A percentile compares a stretch with the other conserved stretches of the same genome.
Conservation (phyloP, 2,888 invertebrate genomes). For the Lasius fuliginosus region DNA sequence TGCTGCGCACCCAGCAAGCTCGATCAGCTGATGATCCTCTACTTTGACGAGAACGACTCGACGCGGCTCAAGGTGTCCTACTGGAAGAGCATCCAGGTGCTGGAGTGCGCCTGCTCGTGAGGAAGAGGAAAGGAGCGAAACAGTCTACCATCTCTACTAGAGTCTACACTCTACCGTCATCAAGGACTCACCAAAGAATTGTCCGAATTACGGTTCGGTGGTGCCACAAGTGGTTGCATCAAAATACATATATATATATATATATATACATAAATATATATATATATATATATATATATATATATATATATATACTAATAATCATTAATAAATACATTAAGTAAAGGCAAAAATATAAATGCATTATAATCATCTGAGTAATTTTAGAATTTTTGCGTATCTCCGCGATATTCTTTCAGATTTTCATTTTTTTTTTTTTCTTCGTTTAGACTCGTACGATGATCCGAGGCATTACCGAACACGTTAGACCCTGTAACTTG, state of each 20-base stretch:
- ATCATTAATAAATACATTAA: neutral
- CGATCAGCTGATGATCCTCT: slow-evolving; percentile 89
- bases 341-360: slow-evolving; percentile 9
- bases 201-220: slow-evolving; percentile 71
- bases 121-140: slow-evolving; percentile 4
- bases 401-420: slow-evolving; percentile 3
- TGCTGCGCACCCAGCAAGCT: slow-evolving; percentile 91
- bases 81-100: slow-evolving; percentile 91
- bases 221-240: slow-evolving; percentile 36
- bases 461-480: slow-evolving; percentile 64
- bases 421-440: slow-evolving; percentile 6
- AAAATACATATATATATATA: neutral
- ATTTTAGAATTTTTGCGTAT: neutral
- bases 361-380: slow-evolving; percentile 13
- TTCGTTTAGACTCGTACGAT: slow-evolving; percentile 9
- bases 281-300: neutral
- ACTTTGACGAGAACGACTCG: slow-evolving; percentile 89
- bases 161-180: slow-evolving; percentile 51
- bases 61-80: slow-evolving; percentile 89
- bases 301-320: neutral
- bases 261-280: too few relatives aligned
- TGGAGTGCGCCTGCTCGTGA: slow-evolving; percentile 91
- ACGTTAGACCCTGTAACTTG: slow-evolving; percentile 50
- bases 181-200: slow-evolving; percentile 77
- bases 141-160: neutral